These are phyloP conservation scores for Andrena hattorfiana DNA, from an alignment of 2,888 invertebrate species.

Conservation along the genomic window DNA sequence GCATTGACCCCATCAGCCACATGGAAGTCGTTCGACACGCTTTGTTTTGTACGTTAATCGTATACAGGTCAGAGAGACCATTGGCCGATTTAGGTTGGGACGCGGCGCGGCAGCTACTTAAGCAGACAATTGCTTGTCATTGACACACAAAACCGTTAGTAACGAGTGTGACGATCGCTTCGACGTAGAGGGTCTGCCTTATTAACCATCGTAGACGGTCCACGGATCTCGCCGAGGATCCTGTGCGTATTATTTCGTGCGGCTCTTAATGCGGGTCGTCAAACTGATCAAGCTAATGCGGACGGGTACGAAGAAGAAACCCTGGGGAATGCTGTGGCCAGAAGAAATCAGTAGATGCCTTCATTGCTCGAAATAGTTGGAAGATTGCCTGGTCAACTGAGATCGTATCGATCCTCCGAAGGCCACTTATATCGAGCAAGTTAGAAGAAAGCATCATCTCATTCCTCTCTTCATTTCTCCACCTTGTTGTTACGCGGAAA, in stretches of 20 bases:
- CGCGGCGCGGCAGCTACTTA: slow-evolving; percentile 74
- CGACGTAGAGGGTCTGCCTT: slow-evolving; percentile 45
- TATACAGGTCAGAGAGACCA: slow-evolving; percentile 76
- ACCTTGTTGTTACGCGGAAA: no score
- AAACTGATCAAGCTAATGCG: slow-evolving; percentile 3
- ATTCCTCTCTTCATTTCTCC: no score
- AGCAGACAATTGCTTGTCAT: slow-evolving; percentile 79
- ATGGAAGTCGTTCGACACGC: slow-evolving; percentile 68
- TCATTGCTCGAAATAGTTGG: background rate
- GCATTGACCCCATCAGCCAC: slow-evolving; percentile 68
- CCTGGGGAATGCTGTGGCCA: background rate
- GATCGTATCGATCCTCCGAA: no score
- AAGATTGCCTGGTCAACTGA: background rate
- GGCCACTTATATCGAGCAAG: no score
- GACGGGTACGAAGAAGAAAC: background rate
- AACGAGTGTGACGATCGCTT: slow-evolving; percentile 65
- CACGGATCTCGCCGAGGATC: background rate
- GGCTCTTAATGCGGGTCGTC: background rate
- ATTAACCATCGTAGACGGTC: slow-evolving; percentile 33
- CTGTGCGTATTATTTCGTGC: background rate
- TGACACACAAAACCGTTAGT: slow-evolving; percentile 76
- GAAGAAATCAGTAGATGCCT: background rate
- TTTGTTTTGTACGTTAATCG: slow-evolving; percentile 77
- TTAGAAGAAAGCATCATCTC: no score
- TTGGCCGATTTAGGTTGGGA: slow-evolving; percentile 75